These are phyloP conservation scores for Crax fasciolata DNA, from an alignment of 2,797 vertebrate genomes.

Conservation along the genomic window DNA sequence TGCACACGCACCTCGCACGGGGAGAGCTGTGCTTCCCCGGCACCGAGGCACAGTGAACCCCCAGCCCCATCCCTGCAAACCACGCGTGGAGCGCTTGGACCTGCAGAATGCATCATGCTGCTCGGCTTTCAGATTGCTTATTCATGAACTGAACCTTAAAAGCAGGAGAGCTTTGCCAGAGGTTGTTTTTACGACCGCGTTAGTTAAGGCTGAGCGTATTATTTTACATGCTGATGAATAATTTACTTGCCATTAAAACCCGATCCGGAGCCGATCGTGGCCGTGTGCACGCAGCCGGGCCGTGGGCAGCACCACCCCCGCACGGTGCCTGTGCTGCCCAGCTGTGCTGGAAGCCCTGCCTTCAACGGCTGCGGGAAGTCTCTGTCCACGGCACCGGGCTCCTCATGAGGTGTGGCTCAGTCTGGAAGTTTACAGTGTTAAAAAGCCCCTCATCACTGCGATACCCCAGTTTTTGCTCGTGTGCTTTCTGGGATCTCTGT, in stretches of 20 bases:
- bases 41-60: neutral
- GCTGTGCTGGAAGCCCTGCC: neutral
- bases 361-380: neutral
- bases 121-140: neutral
- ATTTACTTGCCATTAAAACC: constrained; percentile 56
- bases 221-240: constrained; percentile 61
- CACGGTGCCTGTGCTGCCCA: neutral
- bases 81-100: too few species aligned
- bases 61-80: too few species aligned
- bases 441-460: neutral
- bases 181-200: constrained; percentile 42
- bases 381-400: neutral
- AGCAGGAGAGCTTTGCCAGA: constrained; percentile 35
- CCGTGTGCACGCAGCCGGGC: too few species aligned
- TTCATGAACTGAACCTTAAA: constrained; percentile 29
- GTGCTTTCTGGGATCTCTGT: constrained; percentile 51
- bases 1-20: constrained; percentile 13
- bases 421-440: neutral
- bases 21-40: neutral
- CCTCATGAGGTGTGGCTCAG: neutral
- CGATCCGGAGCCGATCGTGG: neutral
- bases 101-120: fast-evolving
- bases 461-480: neutral
- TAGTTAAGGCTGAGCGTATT: constrained; percentile 61
- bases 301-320: too few species aligned